A percentile compares a stretch with the other conserved stretches of the same genome.
These are phyloP conservation scores for Epicampocera succincta DNA, from an alignment of 2,888 invertebrate genomes.

Conservation along the genomic window DNA sequence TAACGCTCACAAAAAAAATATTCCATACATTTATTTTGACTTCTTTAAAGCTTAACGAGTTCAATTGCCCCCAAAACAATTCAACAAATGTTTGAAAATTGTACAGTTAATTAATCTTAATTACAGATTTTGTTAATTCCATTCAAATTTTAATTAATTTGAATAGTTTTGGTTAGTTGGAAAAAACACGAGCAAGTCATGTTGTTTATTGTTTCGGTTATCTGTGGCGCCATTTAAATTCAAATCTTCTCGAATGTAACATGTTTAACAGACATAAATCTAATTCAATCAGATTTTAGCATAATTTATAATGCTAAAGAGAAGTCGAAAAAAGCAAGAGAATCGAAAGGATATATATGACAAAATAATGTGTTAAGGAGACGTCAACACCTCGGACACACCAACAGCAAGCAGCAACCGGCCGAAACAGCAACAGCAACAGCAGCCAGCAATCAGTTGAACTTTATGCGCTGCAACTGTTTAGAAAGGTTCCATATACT, in stretches of 20 bases:
- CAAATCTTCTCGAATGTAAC: slow-evolving; percentile 49
- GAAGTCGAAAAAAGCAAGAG: slow-evolving; percentile 4
- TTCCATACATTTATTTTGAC: no score
- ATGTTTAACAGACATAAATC: slow-evolving; percentile 65
- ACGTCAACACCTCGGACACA: slow-evolving; percentile 72
- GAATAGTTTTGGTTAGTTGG: no score
- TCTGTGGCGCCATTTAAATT: slow-evolving; percentile 57
- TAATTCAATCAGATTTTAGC: slow-evolving; percentile 63
- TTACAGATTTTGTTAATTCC: no score
- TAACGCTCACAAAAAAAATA: no score
- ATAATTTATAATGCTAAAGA: slow-evolving; percentile 59
- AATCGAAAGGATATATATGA: slow-evolving; percentile 67
- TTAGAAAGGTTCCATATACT: slow-evolving; percentile 39
- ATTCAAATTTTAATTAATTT: no score
- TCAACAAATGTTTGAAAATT: no score
- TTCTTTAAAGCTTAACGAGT: no score
- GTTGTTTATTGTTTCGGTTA: neutral
- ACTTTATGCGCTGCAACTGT: slow-evolving; percentile 62
- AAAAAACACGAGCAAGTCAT: no score
- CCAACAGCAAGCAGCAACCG: slow-evolving; percentile 27
- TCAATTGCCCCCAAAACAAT: no score
- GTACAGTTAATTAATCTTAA: no score
- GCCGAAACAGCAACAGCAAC: slow-evolving; percentile 32
- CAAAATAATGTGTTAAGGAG: slow-evolving; percentile 73
- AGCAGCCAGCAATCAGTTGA: slow-evolving; percentile 49